Base-by-base conservation (phyloP, 2,113 vertebrate genomes). In the Lepus europaeus region DNA sequence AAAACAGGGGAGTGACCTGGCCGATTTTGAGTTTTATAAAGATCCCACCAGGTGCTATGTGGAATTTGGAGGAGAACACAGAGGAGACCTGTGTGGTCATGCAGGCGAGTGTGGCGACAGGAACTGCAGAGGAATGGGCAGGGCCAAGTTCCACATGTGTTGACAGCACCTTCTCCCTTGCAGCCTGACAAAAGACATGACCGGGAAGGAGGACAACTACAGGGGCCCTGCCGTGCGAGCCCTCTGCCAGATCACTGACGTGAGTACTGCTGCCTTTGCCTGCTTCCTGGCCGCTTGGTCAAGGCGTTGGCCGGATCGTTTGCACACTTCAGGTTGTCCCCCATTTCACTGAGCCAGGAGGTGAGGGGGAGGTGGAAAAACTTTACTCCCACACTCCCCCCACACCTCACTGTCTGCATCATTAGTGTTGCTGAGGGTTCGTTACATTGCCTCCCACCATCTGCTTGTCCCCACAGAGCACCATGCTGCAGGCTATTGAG, bases 121-220 rank as follows among this genome's bases (percentile, higher is more conserved):
- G 22, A 33, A 6, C 31, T 77, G 3, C 33, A 36, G 16, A 63
- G 31, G 29, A 59, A 9, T 12, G 27, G 79, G 4, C 31, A 68
- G 53, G 66, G 33, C 12, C 12, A 5, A 39, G 31, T 2, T 9
- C 59, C 80, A 23, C 3, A 1, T 1, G 0, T 72, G 61, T n/a
- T 27, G 27, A 91, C 82, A 19, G 3, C 27, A 23, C 78, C 73
- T 49, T 70, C 59, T 51, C 94, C 51, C 45, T 39, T 20, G 25
- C 96, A 99, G 99, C 97, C 98, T 99, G 96, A 99, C 99, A 49
- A 99, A 99, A 97, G 99, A 99, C 96, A 99, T 99, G 99, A 99
- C 99, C 4, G 99, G 99, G 80, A 99, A 99, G 86, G 99, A 99
- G 78, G 99, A 99, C 97, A 98, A 98, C 90, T 99, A 99, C 86